Evolutionary conservation across 2,888 invertebrate species (phyloP).

Genomic region (Drosophila antonietae): DNA sequence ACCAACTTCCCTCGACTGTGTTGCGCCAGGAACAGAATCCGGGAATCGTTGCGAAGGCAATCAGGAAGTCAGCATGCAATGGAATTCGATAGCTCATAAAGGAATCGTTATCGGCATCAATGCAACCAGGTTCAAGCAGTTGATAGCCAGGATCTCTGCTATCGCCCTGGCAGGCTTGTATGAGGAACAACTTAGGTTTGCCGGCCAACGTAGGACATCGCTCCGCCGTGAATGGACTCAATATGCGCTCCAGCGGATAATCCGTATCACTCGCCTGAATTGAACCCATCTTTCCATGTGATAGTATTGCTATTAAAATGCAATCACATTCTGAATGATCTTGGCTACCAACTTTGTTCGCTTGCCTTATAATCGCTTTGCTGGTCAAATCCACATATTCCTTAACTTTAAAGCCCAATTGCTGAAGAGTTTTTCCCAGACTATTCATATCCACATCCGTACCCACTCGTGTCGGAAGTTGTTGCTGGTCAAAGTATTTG

Average conservation of each 20-base stretch:
- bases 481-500: slow-evolving; percentile 90
- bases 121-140: slow-evolving; percentile 83
- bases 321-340: slow-evolving; percentile 94
- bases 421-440: slow-evolving; percentile 87
- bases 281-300: slow-evolving; percentile 94
- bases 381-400: slow-evolving; percentile 88
- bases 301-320: slow-evolving; percentile 91
- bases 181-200: slow-evolving; percentile 90
- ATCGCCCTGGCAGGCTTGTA: slow-evolving; percentile 96
- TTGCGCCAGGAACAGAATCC: slow-evolving; percentile 97
- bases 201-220: slow-evolving; percentile 93
- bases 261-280: slow-evolving; percentile 93
- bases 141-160: slow-evolving; percentile 91
- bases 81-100: slow-evolving; percentile 91
- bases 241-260: slow-evolving; percentile 91
- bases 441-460: slow-evolving; percentile 93
- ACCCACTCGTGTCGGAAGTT: slow-evolving; percentile 90
- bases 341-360: slow-evolving; percentile 89
- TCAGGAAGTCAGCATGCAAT: slow-evolving; percentile 94
- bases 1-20: slow-evolving; percentile 97
- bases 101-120: slow-evolving; percentile 89
- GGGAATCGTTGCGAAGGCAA: slow-evolving; percentile 96
- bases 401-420: slow-evolving; percentile 89
- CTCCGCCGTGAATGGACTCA: slow-evolving; percentile 91
- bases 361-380: slow-evolving; percentile 87